These are phyloP conservation scores for Mylabris phalerata DNA, from an alignment of 1,140 invertebrate species.

Conservation along the genomic window DNA sequence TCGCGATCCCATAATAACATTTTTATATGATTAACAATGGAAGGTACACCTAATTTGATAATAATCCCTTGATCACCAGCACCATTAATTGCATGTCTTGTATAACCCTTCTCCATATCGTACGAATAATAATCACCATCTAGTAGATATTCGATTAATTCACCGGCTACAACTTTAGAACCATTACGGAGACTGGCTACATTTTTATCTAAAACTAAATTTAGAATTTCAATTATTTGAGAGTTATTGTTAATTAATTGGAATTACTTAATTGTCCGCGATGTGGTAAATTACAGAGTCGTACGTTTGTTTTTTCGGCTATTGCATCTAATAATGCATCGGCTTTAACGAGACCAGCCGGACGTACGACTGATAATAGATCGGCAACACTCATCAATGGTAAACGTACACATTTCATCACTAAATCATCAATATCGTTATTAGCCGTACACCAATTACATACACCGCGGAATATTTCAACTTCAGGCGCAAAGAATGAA, in stretches of 20 bases:
- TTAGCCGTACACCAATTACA: slow-evolving; percentile 77
- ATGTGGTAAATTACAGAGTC: slow-evolving; percentile 73
- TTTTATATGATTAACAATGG: slow-evolving; percentile 89
- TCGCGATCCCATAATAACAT: slow-evolving; percentile 94
- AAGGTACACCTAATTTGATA: slow-evolving; percentile 78
- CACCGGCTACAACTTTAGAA: slow-evolving; percentile 78
- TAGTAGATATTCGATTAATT: slow-evolving; percentile 77
- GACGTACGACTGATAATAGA: slow-evolving; percentile 79
- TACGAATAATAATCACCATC: slow-evolving; percentile 84
- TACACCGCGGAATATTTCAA: slow-evolving; percentile 89
- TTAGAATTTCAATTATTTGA: too few species aligned
- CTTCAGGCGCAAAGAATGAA: slow-evolving; percentile 93
- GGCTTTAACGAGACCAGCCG: slow-evolving; percentile 75
- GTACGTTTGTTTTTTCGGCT: slow-evolving; percentile 68
- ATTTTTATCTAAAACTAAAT: slow-evolving; percentile 80
- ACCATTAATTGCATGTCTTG: slow-evolving; percentile 86
- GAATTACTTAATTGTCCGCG: slow-evolving; percentile 64
- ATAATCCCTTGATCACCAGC: slow-evolving; percentile 73
- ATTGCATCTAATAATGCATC: slow-evolving; percentile 94
- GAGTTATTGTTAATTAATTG: not conserved
- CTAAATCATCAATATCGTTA: slow-evolving; percentile 44
- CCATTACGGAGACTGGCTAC: slow-evolving; percentile 70
- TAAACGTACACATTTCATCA: slow-evolving; percentile 66
- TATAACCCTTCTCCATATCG: slow-evolving; percentile 89
- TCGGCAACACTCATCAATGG: slow-evolving; percentile 83